These are phyloP conservation scores for Exephanes ischioxanthus DNA, from an alignment of 2,888 invertebrate genomes.

Conservation along the genomic window DNA sequence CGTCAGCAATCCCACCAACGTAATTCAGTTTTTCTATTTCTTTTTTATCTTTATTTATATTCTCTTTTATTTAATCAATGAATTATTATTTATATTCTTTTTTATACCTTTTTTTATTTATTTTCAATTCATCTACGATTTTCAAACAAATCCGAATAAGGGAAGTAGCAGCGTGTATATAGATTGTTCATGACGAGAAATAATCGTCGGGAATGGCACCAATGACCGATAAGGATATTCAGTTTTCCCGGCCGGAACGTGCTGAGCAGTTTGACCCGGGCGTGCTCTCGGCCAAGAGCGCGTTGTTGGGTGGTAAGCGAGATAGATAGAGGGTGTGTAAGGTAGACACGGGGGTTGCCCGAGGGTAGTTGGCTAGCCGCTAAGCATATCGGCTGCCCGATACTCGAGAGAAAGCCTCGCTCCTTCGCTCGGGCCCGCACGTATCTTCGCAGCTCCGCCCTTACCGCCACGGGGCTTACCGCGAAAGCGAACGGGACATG, in stretches of 20 bases:
- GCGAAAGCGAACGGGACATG: constrained; percentile 49
- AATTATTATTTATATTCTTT: too few species aligned
- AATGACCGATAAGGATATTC: constrained; percentile 57
- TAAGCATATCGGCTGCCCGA: constrained; percentile 77
- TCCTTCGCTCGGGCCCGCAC: constrained; percentile 43
- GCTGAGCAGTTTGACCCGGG: constrained; percentile 52
- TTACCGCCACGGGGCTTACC: constrained; percentile 57
- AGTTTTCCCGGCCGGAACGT: constrained; percentile 49
- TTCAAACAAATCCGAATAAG: neutral
- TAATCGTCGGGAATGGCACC: constrained; percentile 40
- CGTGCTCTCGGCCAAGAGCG: constrained; percentile 42
- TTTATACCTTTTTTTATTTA: too few species aligned
- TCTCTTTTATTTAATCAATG: too few species aligned
- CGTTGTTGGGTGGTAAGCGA: constrained; percentile 39
- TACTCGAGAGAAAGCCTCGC: constrained; percentile 73
- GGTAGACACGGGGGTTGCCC: constrained; percentile 72
- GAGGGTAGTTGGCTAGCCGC: constrained; percentile 78
- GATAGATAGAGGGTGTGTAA: constrained; percentile 18
- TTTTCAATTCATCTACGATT: neutral
- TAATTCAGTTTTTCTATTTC: too few species aligned
- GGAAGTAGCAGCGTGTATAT: constrained; percentile 55
- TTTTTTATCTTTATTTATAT: too few species aligned
- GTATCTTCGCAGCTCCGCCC: constrained; percentile 50
- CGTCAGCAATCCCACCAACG: constrained; percentile 23
- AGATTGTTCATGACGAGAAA: constrained; percentile 53